These are phyloP conservation scores for Amblyteles armatorius DNA, from an alignment of 2,888 invertebrate genomes.

Conservation along the genomic window DNA sequence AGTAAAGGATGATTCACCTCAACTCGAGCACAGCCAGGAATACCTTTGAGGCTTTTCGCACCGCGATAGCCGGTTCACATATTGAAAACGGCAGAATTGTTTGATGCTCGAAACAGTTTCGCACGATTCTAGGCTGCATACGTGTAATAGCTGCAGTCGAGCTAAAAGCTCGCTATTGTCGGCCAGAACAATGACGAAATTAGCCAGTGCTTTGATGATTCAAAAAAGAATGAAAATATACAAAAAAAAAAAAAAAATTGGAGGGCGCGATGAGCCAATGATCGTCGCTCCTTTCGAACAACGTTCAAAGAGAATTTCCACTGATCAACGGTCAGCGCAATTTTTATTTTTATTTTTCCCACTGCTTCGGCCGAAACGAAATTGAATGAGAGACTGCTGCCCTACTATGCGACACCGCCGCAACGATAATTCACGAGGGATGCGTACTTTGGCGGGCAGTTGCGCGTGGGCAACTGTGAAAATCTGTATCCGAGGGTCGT, in stretches of 20 bases:
- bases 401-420: constrained; percentile 45
- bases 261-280: neutral
- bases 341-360: neutral
- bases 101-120: neutral
- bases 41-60: neutral
- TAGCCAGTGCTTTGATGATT: neutral
- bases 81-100: neutral
- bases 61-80: neutral
- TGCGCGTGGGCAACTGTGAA: constrained; percentile 58
- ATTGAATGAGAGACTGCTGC: constrained; percentile 9
- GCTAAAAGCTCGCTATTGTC: neutral
- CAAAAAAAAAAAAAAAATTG: neutral
- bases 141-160: neutral
- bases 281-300: too few species aligned
- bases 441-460: constrained; percentile 44
- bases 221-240: neutral
- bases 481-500: constrained; percentile 67
- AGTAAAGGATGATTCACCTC: neutral
- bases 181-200: neutral
- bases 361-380: constrained; percentile 20
- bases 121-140: neutral
- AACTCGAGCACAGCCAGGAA: neutral
- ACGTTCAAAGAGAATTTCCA: neutral
- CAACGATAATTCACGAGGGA: constrained; percentile 62
- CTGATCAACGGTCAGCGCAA: neutral